Percentiles rank a stretch among this genome's conserved stretches.
These are phyloP conservation scores for Parauchenoglanis ngamensis DNA, from an alignment of 2,797 vertebrate genomes.

Conservation along the genomic window DNA sequence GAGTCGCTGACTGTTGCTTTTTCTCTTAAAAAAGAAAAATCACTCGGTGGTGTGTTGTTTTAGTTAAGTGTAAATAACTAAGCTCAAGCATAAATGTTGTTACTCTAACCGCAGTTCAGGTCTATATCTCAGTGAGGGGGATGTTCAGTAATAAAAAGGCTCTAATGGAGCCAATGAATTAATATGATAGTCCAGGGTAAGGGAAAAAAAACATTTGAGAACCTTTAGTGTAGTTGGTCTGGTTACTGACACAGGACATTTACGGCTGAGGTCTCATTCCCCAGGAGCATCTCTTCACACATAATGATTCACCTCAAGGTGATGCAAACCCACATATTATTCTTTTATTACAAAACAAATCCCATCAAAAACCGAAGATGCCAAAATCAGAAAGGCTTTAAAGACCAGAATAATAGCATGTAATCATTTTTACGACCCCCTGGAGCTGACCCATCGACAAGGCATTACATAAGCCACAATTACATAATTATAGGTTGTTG, in stretches of 20 bases:
- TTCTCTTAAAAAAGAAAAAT: background rate
- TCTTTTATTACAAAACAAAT: background rate
- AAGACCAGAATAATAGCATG: slow-evolving; percentile 32
- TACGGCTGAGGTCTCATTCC: background rate
- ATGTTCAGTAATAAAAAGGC: background rate
- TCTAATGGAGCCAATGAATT: background rate
- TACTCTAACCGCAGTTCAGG: background rate
- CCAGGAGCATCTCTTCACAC: background rate
- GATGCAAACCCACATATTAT: background rate
- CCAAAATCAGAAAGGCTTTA: slow-evolving; percentile 18
- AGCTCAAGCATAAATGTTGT: background rate
- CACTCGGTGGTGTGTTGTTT: background rate
- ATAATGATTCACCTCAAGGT: background rate
- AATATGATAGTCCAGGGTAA: background rate
- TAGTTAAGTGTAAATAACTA: background rate
- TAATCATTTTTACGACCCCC: slow-evolving; percentile 33
- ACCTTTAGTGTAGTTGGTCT: background rate
- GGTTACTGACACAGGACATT: background rate
- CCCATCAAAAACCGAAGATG: background rate
- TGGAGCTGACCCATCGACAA: background rate
- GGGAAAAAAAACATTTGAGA: too few species aligned
- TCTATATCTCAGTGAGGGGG: background rate
- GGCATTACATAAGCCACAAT: background rate
- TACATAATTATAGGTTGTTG: background rate
- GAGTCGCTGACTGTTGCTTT: background rate